These are phyloP conservation scores for Microcebus lehilahytsara DNA, from an alignment of 2,113 vertebrate genomes.

Conservation along the genomic window DNA sequence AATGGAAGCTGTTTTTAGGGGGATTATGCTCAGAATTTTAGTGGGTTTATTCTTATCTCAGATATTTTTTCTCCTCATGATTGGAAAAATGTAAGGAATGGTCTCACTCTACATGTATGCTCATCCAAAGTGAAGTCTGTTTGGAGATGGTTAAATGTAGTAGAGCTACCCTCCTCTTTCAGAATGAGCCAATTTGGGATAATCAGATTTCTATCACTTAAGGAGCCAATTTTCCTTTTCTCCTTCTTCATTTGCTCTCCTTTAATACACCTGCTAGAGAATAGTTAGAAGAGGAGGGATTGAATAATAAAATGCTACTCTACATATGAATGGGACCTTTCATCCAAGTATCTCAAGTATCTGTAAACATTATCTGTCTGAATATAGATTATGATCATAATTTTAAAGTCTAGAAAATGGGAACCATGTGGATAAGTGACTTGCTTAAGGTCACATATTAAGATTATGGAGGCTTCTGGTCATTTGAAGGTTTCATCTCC, in stretches of 20 bases:
- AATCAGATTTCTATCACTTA: conserved; percentile 68
- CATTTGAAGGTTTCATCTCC: neutral
- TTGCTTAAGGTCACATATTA: conserved; percentile 55
- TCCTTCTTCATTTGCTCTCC: conserved; percentile 48
- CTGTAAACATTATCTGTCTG: conserved; percentile 31
- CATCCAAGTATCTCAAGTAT: conserved; percentile 35
- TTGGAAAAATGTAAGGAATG: neutral
- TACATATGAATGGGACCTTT: conserved; percentile 63
- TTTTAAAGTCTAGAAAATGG: conserved; percentile 7
- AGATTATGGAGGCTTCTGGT: neutral
- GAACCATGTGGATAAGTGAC: conserved; percentile 39
- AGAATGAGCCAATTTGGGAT: conserved; percentile 5
- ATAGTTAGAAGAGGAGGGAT: conserved; percentile 40
- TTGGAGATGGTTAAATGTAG: conserved; percentile 8
- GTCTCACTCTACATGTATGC: neutral
- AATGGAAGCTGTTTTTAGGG: neutral
- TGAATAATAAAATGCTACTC: conserved; percentile 70
- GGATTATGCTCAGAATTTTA: neutral
- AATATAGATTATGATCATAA: conserved; percentile 50
- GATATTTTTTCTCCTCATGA: neutral
- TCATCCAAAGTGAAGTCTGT: neutral
- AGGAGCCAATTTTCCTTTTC: conserved; percentile 52
- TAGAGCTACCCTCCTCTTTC: neutral
- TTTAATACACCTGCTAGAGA: conserved; percentile 51
- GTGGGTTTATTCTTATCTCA: neutral